Base-by-base conservation (phyloP, 2,113 vertebrate species). In the Macrotus californicus region DNA sequence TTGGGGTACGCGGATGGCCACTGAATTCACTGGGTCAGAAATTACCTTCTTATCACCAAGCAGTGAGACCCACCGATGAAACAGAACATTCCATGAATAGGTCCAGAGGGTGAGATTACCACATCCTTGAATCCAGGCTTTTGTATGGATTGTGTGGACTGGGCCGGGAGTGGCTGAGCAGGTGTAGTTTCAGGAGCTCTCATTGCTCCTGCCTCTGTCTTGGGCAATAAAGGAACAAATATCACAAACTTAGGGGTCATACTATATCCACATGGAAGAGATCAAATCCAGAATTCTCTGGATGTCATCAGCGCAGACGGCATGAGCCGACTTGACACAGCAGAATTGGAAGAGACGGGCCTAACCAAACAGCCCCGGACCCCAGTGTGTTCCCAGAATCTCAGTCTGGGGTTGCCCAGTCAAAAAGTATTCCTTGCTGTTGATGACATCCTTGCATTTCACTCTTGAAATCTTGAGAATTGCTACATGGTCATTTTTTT, bases 391-490 rank as follows among this genome's bases (percentile, higher is more conserved):
- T 14, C 79, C 39, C 34, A 6, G 15, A 9, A 14, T 43, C 52
- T 7, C n/a, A 1, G 1, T 31, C 29, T 26, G 0, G 9, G 3
- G 26, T 34, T 69, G 4, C n/a, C 48, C 15, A 2, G 24, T 18
- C 77, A 29, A 6, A 69, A 85, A 14, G 4, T 5, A 3, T 29
- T 81, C 39, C 2, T 26, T 12, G 34, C 48, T n/a, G 1, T 43
- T 3, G 39, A 26, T 50, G 77, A 64, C 26, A 12, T 3, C 29
- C 80, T 81, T 43, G 46, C n/a, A 6, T 86, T 67, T 76, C 34
- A 19, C 79, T 67, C 29, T 75, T 18, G 13, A 91, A 92, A 80
- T 50, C 52, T 72, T 73, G 81, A 81, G 46, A 29, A n/a, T 19
- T 50, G 41, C 54, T 31, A 18, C 26, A 0, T 13, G 1, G 8